These are phyloP conservation scores for Aricia agestis DNA, from an alignment of 1,140 invertebrate genomes.

Conservation along the genomic window DNA sequence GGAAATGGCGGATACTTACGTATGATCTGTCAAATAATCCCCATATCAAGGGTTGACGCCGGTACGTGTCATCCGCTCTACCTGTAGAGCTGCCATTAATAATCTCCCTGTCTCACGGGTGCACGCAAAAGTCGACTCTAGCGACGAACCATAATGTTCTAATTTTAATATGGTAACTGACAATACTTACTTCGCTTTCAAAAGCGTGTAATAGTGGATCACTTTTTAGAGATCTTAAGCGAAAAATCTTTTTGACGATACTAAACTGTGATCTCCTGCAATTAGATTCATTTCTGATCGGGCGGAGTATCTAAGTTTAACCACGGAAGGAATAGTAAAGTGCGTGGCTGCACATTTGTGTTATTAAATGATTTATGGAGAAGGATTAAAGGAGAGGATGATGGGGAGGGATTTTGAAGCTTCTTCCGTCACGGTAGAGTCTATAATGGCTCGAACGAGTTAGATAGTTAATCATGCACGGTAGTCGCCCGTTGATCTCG, in stretches of 20 bases:
- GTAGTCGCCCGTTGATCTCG: slow-evolving; percentile 70
- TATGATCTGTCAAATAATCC: slow-evolving; percentile 66
- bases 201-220: slow-evolving; percentile 17
- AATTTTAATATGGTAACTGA: slow-evolving; percentile 21
- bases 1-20: slow-evolving; percentile 43
- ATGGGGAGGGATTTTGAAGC: slow-evolving; percentile 40
- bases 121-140: slow-evolving; percentile 33
- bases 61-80: slow-evolving; percentile 58
- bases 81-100: slow-evolving; percentile 50
- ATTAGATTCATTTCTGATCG: slow-evolving; percentile 37
- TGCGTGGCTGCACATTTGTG: slow-evolving; percentile 72
- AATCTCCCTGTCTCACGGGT: slow-evolving; percentile 15
- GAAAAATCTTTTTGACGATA: slow-evolving; percentile 17
- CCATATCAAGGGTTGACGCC: slow-evolving; percentile 66
- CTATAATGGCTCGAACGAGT: slow-evolving; percentile 33
- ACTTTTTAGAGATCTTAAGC: background rate
- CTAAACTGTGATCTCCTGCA: slow-evolving; percentile 22
- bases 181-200: slow-evolving; percentile 44
- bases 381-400: slow-evolving; percentile 48
- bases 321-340: slow-evolving; percentile 70
- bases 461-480: slow-evolving; percentile 58
- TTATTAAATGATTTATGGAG: slow-evolving; percentile 75
- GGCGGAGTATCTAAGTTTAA: slow-evolving; percentile 38
- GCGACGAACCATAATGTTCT: slow-evolving; percentile 26
- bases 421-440: slow-evolving; percentile 38